Base-by-base conservation (phyloP, 2,888 invertebrate species). In the Drosophila kambysellisi region DNA sequence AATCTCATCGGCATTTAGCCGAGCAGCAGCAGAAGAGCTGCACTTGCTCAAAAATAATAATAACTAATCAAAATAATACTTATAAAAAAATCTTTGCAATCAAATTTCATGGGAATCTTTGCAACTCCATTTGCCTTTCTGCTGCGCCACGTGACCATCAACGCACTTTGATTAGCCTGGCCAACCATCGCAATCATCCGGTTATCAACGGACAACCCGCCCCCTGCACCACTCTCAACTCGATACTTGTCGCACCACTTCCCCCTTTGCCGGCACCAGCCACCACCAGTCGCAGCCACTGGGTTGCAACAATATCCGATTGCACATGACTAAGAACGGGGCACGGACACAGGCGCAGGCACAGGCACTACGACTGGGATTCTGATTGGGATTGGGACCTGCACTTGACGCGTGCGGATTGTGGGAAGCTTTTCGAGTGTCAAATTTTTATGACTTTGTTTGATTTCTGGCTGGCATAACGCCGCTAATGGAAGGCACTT, bases 371-470 rank as follows among this genome's bases (percentile, higher is more conserved):
- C 29, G 33, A 29, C 39, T 37, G 54, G 57, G 48, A 29, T 15
- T 39, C 43, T 46, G 35, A 70, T 53, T 61, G 59, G 37, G 50
- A 48, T n/a, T 43, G 46, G 41, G 58, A 56, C 58, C 54, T 43
- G 39, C 79, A 82, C 86, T 82, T 82, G 86, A 78, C 89, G 88
- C 89, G 90, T 88, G 89, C 75, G 83, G 74, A 75, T 89, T 82
- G 82, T 79, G 90, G 79, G 75, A 88, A 91, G 78, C 70, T 70
- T 82, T 80, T 80, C 57, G 71, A 88, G 89, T 88, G 88, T 81
- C 88, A 85, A 76, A 91, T 82, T 91, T 89, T 91, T 91, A 91
- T 91, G 88, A 88, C 83, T 90, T 76, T 91, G 85, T 90, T 87
- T 90, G 91, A 91, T 87, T 87, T 90, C 76, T 77, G 67, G 60